A percentile compares a stretch with the other conserved stretches of the same genome.
Conservation (phyloP, 35 echinoderm and acorn worm species). For the Patiria miniata region DNA sequence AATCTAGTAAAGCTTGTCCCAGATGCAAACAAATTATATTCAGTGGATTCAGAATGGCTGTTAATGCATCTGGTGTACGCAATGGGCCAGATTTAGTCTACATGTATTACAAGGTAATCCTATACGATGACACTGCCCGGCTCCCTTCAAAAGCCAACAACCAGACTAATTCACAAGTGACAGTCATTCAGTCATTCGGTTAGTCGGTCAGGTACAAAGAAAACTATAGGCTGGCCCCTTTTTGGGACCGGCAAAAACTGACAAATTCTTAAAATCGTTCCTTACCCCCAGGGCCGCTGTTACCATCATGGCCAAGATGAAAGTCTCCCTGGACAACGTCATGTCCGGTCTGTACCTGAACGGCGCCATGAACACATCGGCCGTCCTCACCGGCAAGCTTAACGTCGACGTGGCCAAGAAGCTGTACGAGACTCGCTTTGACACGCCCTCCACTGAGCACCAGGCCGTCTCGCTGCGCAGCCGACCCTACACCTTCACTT, state of each 20-base stretch:
- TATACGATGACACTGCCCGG: too few species aligned
- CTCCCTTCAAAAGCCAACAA: too few species aligned
- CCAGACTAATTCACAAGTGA: too few species aligned
- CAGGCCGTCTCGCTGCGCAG: constrained; percentile 39
- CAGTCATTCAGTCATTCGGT: too few species aligned
- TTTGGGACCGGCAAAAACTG: too few species aligned
- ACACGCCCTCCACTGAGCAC: constrained; percentile 28
- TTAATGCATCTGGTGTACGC: neutral
- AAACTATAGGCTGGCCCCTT: too few species aligned
- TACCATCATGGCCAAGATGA: constrained; percentile 25
- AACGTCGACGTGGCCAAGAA: constrained; percentile 27
- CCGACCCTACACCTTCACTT: constrained; percentile 49
- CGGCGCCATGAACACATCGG: constrained; percentile 48
- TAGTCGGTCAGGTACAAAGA: too few species aligned
- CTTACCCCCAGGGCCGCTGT: constrained; percentile 38
- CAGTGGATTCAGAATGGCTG: too few species aligned
- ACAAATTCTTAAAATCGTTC: neutral
- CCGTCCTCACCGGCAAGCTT: constrained; percentile 16
- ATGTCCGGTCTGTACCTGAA: constrained; percentile 29
- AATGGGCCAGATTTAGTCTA: too few species aligned
- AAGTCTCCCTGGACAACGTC: constrained; percentile 35
- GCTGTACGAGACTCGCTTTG: constrained; percentile 20
- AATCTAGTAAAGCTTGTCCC: too few species aligned
- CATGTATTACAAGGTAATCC: too few species aligned
- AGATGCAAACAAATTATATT: too few species aligned